phyloP scores from a whole-genome alignment of 2,797 vertebrate species.

The Ciconia nigra region DNA sequence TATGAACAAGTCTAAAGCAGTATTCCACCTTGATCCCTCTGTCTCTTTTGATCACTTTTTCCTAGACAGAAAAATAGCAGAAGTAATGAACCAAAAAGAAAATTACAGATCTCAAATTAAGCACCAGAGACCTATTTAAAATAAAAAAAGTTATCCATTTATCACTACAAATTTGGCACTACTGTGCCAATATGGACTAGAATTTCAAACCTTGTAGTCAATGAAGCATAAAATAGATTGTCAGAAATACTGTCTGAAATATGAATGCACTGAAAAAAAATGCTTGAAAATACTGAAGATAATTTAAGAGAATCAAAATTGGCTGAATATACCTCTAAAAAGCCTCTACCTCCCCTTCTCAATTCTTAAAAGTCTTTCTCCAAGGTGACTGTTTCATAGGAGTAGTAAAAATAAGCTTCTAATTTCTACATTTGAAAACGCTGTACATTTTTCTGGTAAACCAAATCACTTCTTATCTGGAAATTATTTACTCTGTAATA shows the following conservation, averaged over 20 bases:
- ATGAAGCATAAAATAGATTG: slow-evolving; percentile 72
- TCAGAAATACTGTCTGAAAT: slow-evolving; percentile 72
- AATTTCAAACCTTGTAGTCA: slow-evolving; percentile 49
- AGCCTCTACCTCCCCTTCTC: background rate
- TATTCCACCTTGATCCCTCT: slow-evolving; percentile 42
- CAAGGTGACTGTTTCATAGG: background rate
- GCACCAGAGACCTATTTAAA: slow-evolving; percentile 64
- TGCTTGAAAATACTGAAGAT: slow-evolving; percentile 37
- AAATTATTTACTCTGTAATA: slow-evolving; percentile 37
- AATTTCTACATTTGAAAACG: slow-evolving; percentile 27
- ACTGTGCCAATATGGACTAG: slow-evolving; percentile 52
- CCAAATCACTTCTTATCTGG: slow-evolving; percentile 41
- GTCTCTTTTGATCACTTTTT: slow-evolving; percentile 49
- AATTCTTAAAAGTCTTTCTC: slow-evolving; percentile 13
- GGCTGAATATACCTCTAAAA: slow-evolving; percentile 11
- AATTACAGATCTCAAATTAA: slow-evolving; percentile 68
- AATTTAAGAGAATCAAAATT: slow-evolving; percentile 49
- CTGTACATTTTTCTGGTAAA: slow-evolving; percentile 25
- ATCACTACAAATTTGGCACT: slow-evolving; percentile 63
- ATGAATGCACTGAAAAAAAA: slow-evolving; percentile 46
- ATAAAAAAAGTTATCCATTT: slow-evolving; percentile 61
- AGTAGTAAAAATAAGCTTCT: slow-evolving; percentile 26
- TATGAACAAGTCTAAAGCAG: slow-evolving; percentile 33
- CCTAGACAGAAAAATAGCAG: slow-evolving; percentile 67
- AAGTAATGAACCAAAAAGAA: slow-evolving; percentile 60